Evolutionary conservation across 2,113 vertebrate species (phyloP).

Genomic region (Burhinus bistriatus): DNA sequence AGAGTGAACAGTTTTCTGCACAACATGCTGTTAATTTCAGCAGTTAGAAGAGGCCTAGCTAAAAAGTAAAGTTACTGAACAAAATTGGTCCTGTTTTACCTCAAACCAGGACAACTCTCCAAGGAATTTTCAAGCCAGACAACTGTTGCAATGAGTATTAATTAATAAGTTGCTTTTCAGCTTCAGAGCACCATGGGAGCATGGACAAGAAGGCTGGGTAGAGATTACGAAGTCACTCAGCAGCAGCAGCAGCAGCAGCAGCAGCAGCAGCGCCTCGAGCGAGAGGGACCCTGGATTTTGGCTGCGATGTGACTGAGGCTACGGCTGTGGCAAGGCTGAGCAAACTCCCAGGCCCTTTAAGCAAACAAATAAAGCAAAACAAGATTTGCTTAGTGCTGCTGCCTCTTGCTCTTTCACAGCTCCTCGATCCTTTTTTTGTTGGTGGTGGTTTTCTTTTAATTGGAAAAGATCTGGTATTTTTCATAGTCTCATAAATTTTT

Average conservation of each 20-base stretch:
- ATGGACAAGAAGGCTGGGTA: neutral
- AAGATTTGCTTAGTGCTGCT: neutral
- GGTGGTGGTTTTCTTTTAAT: neutral
- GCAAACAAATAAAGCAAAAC: neutral
- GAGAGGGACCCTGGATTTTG: neutral
- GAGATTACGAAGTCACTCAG: neutral
- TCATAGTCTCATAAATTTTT: conserved; percentile 47
- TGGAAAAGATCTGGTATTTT: conserved; percentile 27
- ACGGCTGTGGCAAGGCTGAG: neutral
- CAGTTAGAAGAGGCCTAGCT: too few relatives aligned
- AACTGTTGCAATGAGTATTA: neutral
- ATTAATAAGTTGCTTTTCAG: neutral
- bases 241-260: neutral
- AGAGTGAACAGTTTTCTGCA: too few relatives aligned
- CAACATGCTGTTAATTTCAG: too few relatives aligned
- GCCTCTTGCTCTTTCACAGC: neutral
- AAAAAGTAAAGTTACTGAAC: too few relatives aligned
- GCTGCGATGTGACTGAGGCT: neutral
- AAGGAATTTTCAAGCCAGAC: neutral
- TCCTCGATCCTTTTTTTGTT: neutral
- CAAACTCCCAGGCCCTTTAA: neutral
- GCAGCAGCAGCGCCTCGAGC: neutral
- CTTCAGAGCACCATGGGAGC: neutral
- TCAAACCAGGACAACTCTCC: too few relatives aligned
- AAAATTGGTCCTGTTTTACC: too few relatives aligned